Evolutionary conservation across 2,797 vertebrate genomes (phyloP), one percentile per base, ranked within the genome.

Genomic region (Remorina albescens): DNA sequence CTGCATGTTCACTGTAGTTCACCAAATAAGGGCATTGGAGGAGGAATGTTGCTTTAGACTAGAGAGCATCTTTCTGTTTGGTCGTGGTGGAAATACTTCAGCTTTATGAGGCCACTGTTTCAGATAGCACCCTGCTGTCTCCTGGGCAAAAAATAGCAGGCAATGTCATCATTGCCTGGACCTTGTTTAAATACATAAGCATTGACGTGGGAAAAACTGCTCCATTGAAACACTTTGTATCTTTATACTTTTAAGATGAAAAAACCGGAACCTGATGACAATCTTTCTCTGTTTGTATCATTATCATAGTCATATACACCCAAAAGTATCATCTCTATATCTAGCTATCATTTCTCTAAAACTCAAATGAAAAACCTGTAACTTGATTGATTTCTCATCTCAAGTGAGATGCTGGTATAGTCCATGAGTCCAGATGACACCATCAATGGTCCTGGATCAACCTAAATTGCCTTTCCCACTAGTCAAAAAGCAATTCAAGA

Each of bases 1-100:
- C 92, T 79, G 74, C 60, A 25, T 81, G 90, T 69, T 78, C 72
- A 47, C 91, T 79, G 88, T 71, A 85, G 83, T 94, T 95, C 92
- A 93, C 95, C 95, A 95, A 95, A 95, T 96, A 96, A 94, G 95
- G 95, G 83, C 93, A 95, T 93, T 83, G 80, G 71, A 88, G 81
- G 87, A 91, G 92, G 91, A 94, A 93, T 89, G 91, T 86, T 90
- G 84, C 86, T 82, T 82, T 83, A 83, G 84, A 86, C 63, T 75
- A 68, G 86, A 89, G 91, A 92, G 79, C 89, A 93, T 94, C 91
- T 94, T 91, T 86, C 79, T 76, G 80, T 82, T 56, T 70, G 68
- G 85, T 80, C 61, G 57, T 83, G 76, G 90, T 80, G 84, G 76
- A 92, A 93, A 93, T 84, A 92, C 78, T 82, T 83, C 2, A 30